phyloP scores from a whole-genome alignment of 2,888 invertebrate species.

The Rhingia campestris region DNA sequence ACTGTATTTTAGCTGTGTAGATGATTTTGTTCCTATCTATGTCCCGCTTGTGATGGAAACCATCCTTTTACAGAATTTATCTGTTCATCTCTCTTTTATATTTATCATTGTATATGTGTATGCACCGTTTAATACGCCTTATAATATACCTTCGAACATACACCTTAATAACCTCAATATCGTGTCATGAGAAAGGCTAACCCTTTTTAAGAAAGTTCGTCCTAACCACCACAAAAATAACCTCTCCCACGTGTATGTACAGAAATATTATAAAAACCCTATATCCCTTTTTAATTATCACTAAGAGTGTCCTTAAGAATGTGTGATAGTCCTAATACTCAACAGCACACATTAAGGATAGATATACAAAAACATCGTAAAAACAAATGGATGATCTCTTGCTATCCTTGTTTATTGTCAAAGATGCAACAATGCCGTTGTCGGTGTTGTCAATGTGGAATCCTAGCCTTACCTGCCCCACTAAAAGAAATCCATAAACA shows the following conservation, averaged over 20 bases:
- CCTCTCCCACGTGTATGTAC: background rate
- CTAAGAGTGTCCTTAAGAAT: constrained; percentile 21
- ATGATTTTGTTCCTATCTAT: too few species aligned
- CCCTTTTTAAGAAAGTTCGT: background rate
- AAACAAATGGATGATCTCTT: constrained; percentile 19
- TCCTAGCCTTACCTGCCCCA: constrained; percentile 1
- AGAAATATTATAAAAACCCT: background rate
- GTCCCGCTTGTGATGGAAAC: too few species aligned
- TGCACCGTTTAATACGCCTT: too few species aligned
- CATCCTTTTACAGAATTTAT: too few species aligned
- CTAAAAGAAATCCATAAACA: constrained; percentile 39
- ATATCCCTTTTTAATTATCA: constrained; percentile 21
- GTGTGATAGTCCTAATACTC: constrained; percentile 3
- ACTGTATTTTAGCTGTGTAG: too few species aligned
- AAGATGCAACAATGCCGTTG: constrained; percentile 33
- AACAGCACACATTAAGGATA: background rate
- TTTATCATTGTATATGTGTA: too few species aligned
- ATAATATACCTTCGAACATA: too few species aligned
- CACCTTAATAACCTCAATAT: too few species aligned
- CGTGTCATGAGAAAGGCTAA: too few species aligned
- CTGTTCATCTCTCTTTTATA: too few species aligned
- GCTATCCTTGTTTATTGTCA: constrained; percentile 3
- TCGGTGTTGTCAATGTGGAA: constrained; percentile 3
- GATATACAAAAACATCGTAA: background rate
- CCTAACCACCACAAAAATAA: background rate